Evolutionary conservation across 2,888 invertebrate species (phyloP).

Genomic region (Acleris holmiana): DNA sequence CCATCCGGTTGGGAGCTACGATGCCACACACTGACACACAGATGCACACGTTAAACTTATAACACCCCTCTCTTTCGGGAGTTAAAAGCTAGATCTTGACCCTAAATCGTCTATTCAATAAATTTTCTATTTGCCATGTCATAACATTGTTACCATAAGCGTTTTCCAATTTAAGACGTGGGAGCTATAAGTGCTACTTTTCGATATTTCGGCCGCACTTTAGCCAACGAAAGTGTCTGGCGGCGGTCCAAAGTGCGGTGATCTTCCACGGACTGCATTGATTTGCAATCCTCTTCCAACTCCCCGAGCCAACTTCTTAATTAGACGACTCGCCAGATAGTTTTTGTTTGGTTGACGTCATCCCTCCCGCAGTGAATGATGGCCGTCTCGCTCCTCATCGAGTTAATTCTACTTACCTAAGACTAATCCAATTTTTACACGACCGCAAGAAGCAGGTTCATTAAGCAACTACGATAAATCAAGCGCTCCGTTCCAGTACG

Average conservation of each 20-base stretch:
- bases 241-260: slow-evolving; percentile 64
- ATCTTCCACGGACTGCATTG: slow-evolving; percentile 73
- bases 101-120: neutral
- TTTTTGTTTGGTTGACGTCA: slow-evolving; percentile 51
- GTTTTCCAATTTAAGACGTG: slow-evolving; percentile 49
- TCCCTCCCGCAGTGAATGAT: slow-evolving; percentile 34
- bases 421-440: slow-evolving; percentile 37
- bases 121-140: slow-evolving; percentile 17
- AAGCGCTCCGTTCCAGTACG: slow-evolving; percentile 36
- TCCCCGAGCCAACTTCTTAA: slow-evolving; percentile 59
- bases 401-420: slow-evolving; percentile 26
- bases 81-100: neutral
- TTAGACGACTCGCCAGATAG: slow-evolving; percentile 51
- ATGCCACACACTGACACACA: too few species aligned
- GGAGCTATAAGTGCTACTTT: slow-evolving; percentile 58
- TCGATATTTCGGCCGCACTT: slow-evolving; percentile 50
- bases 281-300: slow-evolving; percentile 52
- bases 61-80: too few species aligned
- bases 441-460: slow-evolving; percentile 39
- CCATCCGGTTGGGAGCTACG: too few species aligned
- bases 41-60: too few species aligned
- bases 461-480: slow-evolving; percentile 43
- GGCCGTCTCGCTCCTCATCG: slow-evolving; percentile 28
- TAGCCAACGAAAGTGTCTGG: slow-evolving; percentile 64
- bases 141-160: slow-evolving; percentile 41